Evolutionary conservation across 2,797 vertebrate species (phyloP), one percentile per base, ranked within the genome.

Genomic region (Sebastes itinus): DNA sequence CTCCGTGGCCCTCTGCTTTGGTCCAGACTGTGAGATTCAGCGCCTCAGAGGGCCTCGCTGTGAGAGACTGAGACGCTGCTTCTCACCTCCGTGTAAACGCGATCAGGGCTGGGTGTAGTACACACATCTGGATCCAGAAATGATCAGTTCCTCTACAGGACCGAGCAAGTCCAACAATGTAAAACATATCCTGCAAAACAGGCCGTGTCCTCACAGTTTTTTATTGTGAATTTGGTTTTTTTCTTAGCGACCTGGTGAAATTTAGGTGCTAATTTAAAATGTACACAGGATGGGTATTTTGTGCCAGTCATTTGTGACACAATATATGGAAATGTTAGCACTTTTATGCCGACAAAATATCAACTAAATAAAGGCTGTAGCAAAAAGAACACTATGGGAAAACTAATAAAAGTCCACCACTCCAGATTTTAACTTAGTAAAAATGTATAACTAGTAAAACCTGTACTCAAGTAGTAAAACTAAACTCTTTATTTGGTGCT

Each of bases 1-100:
- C 63, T 73, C 28, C 42, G 62, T 60, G 71, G 77, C 55, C 56
- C 58, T 63, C 30, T 16, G 55, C 54, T 81, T 20, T 8, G 59
- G 67, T 13, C 5, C 0, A 6, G 35, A 28, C 78, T 80, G 78
- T 63, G 72, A 88, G 49, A 86, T 86, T 66, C 67, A 49, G 60
- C 63, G 11, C 83, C 82, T 91, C 42, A 1, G 18, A 70, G n/a
- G n/a, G 75, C 70, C 67, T 25, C 6, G 12, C 7, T 20, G 33
- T 55, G 55, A 30, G 38, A 3, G 59, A 28, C 25, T 7, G 69
- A 33, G 49, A 77, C 20, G 32, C 68, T 14, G 63, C 25, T 68
- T 86, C 68, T 82, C 83, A 81, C 83, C 82, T 83, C 49, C 5
- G 7, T 46, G 67, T 75, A 65, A 81, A 78, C 7, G 28, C 38